Evolutionary conservation across 2,888 invertebrate species (phyloP).

Genomic region (Timema cristinae): DNA sequence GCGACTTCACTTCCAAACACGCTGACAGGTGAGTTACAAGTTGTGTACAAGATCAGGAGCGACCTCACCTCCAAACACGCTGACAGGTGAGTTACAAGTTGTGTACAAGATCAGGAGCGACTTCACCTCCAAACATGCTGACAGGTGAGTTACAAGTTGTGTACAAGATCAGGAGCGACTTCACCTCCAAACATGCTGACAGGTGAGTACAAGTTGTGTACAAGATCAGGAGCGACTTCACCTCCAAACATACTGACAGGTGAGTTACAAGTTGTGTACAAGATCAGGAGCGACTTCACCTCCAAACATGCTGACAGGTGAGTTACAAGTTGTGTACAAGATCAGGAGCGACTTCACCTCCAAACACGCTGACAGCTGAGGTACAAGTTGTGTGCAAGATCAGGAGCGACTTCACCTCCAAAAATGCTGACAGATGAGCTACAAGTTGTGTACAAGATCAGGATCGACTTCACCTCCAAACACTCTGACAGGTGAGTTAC

Average conservation of each 20-base stretch:
- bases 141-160: slow-evolving; percentile 61
- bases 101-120: slow-evolving; percentile 93
- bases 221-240: slow-evolving; percentile 92
- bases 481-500: too few species aligned
- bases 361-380: slow-evolving; percentile 71
- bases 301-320: too few species aligned
- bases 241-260: slow-evolving; percentile 76
- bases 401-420: slow-evolving; percentile 87
- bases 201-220: too few species aligned
- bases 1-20: slow-evolving; percentile 89
- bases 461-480: slow-evolving; percentile 58
- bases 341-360: slow-evolving; percentile 90
- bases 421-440: slow-evolving; percentile 66
- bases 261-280: slow-evolving; percentile 69
- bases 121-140: slow-evolving; percentile 84
- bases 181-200: too few species aligned
- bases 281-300: slow-evolving; percentile 73
- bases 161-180: slow-evolving; percentile 88
- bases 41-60: slow-evolving; percentile 88
- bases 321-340: too few species aligned
- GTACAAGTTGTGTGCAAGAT: slow-evolving; percentile 80
- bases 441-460: slow-evolving; percentile 84
- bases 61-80: slow-evolving; percentile 52
- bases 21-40: slow-evolving; percentile 59
- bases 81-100: too few species aligned